Base-by-base conservation (phyloP, 2,888 invertebrate genomes). In the Sussaba pulchella region DNA sequence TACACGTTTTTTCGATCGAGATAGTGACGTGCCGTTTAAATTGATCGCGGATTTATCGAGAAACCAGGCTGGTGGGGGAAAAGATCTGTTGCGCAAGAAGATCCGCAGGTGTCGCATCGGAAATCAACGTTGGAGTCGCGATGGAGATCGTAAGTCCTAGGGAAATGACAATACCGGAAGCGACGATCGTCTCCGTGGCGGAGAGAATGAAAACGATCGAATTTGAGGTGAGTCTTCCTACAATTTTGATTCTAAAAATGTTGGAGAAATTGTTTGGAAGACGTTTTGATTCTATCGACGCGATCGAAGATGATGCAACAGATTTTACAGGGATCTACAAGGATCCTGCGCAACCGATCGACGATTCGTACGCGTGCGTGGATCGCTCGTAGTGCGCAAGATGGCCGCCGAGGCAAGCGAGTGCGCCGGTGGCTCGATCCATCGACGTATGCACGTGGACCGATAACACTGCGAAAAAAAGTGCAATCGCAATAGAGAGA, bases 151-250 rank as follows among this genome's bases (percentile, higher is more conserved):
- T 94, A 12, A 93, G 93, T 41, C 75, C 94, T 84, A 94, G 94
- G 0, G 93, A 89, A 14, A 94, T 94, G 94, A 88, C 93, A 83
- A 93, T 94, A 69, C 94, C 94, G 0, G 94, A 92, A 17, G 31
- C 43, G 19, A 69, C 66, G 69, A 76, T 41, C 41, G 21, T 43
- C 41, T 79, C 79, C 26, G 69, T 74, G 14, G 57, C 76, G n/a
- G 87, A 85, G 73, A 82, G 83, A 50, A 39, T 71, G 12, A 87
- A 86, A 79, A 72, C 76, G 50, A 63, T 80, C 67, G 45, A 45
- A 19, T 12, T 9, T 61, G 77, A 86, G 88, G 89, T 89, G 82
- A 83, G 87, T 50, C 61, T 50, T 10, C 31, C 24, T n/a, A 52
- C 36, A n/a, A n/a, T 19, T 41, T 1, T 6, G 52, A 26, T 39